Percentiles rank a stretch among this genome's conserved stretches.
phyloP scores from a whole-genome alignment of 2,888 invertebrate genomes.

The Strigamia transsilvanica region DNA sequence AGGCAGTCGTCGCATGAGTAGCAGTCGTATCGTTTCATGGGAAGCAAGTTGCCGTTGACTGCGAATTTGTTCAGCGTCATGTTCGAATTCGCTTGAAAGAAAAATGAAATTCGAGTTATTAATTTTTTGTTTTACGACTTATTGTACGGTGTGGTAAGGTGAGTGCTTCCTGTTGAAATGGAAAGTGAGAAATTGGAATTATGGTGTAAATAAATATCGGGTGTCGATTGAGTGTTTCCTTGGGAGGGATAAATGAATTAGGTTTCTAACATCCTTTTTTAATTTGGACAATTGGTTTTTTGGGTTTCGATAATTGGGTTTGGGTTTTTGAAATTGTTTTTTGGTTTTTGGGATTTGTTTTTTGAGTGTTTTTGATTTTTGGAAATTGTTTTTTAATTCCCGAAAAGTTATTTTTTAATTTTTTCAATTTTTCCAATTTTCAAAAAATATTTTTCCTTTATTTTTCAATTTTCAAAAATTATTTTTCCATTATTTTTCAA shows the following conservation, averaged over 20 bases:
- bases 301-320: too few relatives aligned
- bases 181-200: too few relatives aligned
- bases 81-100: background rate
- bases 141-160: too few relatives aligned
- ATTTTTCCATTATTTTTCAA: too few relatives aligned
- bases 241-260: background rate
- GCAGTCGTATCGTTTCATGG: background rate
- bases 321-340: too few relatives aligned
- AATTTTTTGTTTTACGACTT: background rate
- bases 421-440: background rate
- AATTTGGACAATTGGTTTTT: too few relatives aligned
- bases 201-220: background rate
- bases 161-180: too few relatives aligned
- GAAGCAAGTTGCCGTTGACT: constrained; percentile 13
- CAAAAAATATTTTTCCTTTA: background rate
- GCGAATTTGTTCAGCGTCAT: constrained; percentile 40
- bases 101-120: background rate
- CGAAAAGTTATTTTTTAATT: too few relatives aligned
- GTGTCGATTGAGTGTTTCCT: background rate
- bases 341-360: too few relatives aligned
- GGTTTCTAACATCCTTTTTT: background rate
- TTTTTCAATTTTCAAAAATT: too few relatives aligned
- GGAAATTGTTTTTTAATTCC: background rate
- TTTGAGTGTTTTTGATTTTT: too few relatives aligned
- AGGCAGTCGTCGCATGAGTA: constrained; percentile 36